Evolutionary conservation across 2,113 vertebrate genomes (phyloP), one percentile per base, ranked within the genome.

Genomic region (Nycticebus coucang): DNA sequence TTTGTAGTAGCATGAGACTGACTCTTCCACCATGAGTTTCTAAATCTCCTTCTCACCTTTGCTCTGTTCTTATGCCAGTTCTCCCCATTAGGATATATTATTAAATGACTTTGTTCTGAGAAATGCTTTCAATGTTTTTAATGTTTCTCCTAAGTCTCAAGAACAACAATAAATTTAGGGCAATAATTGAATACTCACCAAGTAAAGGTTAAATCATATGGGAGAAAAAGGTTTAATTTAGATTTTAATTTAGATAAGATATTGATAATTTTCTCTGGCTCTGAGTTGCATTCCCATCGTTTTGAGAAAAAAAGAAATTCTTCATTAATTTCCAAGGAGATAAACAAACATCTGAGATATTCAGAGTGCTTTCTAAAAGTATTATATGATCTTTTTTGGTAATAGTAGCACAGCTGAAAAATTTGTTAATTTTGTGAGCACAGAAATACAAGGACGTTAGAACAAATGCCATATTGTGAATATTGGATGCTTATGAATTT

Each of bases 221-320:
- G 69, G 90, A 57, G 72, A 95, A 96, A 94, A 74, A 91, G 57
- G 95, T 96, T 98, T 98, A 92, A 98, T 98, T 98, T 98, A 98
- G 98, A 98, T 98, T 98, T 98, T 98, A 98, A 98, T 98, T 98
- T 98, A 98, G 98, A 98, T 98, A 98, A 97, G 50, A 97, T 95
- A 82, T 89, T 97, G 91, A 98, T 98, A 97, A 95, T 97, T 97
- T 97, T 95, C 87, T 91, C 79, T 93, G 87, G 64, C 85, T 84
- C 0, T 2, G 4, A 0, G 10, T 75, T 96, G 87, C 78, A 92
- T 59, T 91, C 75, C 81, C 80, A 78, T 96, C 77, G 81, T 8
- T 97, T 94, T 87, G 21, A 55, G 74, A 98, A 35, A 35, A 35
- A 96, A 97, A 77, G n/a, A 80, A 97, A 98, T 55, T 2, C 28